phyloP scores from a whole-genome alignment of 23 tunicate species.

The Styela plicata region DNA sequence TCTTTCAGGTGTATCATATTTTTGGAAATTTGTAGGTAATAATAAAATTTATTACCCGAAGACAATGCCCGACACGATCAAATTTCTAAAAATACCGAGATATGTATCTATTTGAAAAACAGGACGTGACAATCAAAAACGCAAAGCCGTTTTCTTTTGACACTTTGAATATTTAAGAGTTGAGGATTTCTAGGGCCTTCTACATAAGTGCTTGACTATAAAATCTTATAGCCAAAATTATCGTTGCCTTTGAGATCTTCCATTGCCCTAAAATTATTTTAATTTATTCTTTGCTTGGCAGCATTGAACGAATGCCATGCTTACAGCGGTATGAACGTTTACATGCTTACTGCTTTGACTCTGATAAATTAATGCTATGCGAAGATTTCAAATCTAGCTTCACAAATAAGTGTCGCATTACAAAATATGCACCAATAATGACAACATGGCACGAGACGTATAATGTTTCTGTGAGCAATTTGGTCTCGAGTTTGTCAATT shows the following conservation, averaged over 20 bases:
- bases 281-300: too few species aligned
- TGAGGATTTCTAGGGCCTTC: too few species aligned
- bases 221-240: too few species aligned
- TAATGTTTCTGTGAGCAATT: not conserved
- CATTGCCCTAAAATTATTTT: too few species aligned
- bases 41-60: not conserved
- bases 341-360: too few species aligned
- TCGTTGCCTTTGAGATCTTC: too few species aligned
- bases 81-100: not conserved
- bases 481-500: not conserved
- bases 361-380: not conserved
- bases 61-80: not conserved
- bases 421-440: not conserved
- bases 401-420: not conserved
- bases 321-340: too few species aligned
- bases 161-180: too few species aligned
- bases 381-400: not conserved
- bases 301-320: too few species aligned
- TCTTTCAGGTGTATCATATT: not conserved
- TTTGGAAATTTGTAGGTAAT: not conserved
- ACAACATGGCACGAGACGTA: not conserved
- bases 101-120: not conserved
- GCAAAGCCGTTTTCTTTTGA: too few species aligned
- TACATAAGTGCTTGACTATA: too few species aligned
- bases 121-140: not conserved